Evolutionary conservation across 2,888 invertebrate genomes (phyloP), one percentile per base, ranked within the genome.

Genomic region (Lamellibrachia columna): DNA sequence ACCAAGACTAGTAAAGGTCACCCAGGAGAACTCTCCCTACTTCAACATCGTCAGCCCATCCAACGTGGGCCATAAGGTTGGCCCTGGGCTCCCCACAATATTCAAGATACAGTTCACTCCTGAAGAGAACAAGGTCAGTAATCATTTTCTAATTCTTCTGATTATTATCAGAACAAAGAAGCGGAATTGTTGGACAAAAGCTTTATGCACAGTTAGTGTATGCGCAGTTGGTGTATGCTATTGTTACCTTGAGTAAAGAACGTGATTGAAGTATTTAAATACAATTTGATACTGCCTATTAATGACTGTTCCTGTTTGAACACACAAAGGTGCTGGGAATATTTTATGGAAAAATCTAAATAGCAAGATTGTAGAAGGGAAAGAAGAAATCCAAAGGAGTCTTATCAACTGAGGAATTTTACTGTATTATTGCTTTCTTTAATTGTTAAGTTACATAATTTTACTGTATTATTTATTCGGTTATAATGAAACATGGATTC

Each of bases 21-120:
- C 95, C 3, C 96, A 96, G 94, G 95, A 95, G 11, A 96, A 96
- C 91, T 96, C 96, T 3, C 96, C 96, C 7, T 97, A 96, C 94
- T 97, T 96, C 94, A 96, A 96, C 93, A 95, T 96, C 90, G 96
- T 96, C 92, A 95, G 96, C 92, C 96, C 96, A 75, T 94, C 95
- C 94, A 96, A 96, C 94, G 95, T 96, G 22, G 95, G 96, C 53
- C 95, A 96, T 94, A 97, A 98, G 95, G 96, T 98, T 52, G 98
- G 98, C 7, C 98, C 98, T 28, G 98, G 98, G 90, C 97, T 98
- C 94, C 97, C 97, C 52, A 97, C 97, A 75, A 96, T 97, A 2
- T 97, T 98, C 94, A 97, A 97, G 8, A 96, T 98, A 7, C 97
- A 97, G 91, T 98, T 98, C 96, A 96, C 95, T 91, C 97, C 98